phyloP scores from a whole-genome alignment of 2,797 vertebrate species.

The Fringilla coelebs region DNA sequence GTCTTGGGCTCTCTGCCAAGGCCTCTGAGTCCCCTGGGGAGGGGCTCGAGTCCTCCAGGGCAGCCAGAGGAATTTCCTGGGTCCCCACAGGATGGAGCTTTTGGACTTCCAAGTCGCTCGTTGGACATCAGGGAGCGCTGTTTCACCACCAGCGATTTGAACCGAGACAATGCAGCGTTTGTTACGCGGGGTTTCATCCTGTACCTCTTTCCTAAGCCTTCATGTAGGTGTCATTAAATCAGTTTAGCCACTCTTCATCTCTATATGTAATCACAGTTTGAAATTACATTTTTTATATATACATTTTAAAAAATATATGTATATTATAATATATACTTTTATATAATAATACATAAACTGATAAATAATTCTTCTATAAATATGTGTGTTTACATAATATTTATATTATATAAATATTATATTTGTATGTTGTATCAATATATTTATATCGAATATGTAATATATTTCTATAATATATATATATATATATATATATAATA shows the following conservation, averaged over 20 bases:
- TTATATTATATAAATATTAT: no score
- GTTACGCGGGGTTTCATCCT: background rate
- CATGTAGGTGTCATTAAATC: background rate
- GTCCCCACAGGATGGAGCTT: background rate
- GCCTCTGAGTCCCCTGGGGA: no score
- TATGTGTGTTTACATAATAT: no score
- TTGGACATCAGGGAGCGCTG: slow-evolving; percentile 32
- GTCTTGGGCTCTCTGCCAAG: no score
- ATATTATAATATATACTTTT: background rate
- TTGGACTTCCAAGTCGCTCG: background rate
- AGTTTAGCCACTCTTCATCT: background rate
- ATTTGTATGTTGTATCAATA: no score
- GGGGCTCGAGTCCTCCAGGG: no score
- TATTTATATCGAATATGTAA: no score
- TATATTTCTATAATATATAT: background rate
- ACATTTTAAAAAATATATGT: background rate
- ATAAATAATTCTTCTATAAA: no score
- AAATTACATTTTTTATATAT: background rate
- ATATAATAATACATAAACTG: no score
- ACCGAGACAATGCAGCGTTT: background rate
- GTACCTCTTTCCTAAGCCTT: background rate
- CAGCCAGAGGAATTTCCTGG: no score
- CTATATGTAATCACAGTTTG: background rate
- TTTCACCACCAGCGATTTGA: background rate
- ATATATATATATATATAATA: no score